Percentiles rank a stretch among this genome's conserved stretches.
These are phyloP conservation scores for Drosophila tripunctata DNA, from an alignment of 2,888 invertebrate genomes.

Conservation along the genomic window DNA sequence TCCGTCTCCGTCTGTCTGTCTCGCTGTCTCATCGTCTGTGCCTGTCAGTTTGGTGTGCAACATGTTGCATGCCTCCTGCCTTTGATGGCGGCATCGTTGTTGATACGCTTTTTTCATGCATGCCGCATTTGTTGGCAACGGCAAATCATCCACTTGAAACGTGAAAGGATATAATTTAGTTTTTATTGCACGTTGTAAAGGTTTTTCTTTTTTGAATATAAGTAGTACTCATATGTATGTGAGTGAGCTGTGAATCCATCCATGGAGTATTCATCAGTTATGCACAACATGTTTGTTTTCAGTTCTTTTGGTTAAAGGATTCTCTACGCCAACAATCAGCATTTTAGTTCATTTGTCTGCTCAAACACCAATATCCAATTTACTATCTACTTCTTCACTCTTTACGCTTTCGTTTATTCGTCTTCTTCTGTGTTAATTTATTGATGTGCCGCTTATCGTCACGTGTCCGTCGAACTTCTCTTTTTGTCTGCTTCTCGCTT, in stretches of 20 bases:
- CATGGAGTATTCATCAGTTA: constrained; percentile 62
- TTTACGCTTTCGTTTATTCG: constrained; percentile 24
- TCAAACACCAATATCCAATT: not conserved
- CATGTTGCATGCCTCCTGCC: constrained; percentile 64
- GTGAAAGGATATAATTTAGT: constrained; percentile 79
- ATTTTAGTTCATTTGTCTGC: constrained; percentile 6
- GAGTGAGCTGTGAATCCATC: not conserved
- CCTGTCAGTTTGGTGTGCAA: constrained; percentile 47
- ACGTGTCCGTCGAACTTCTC: constrained; percentile 27
- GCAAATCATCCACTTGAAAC: constrained; percentile 64
- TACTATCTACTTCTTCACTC: constrained; percentile 8
- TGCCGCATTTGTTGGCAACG: constrained; percentile 20
- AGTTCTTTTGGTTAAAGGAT: constrained; percentile 40
- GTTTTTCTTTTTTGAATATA: constrained; percentile 25
- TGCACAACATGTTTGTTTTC: constrained; percentile 69
- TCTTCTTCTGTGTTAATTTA: constrained; percentile 61
- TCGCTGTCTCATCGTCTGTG: constrained; percentile 1
- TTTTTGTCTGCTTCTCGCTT: constrained; percentile 20
- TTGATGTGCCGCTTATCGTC: constrained; percentile 61
- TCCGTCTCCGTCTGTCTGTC: not conserved
- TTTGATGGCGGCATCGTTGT: constrained; percentile 28
- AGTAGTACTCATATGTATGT: not conserved
- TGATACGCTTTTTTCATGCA: constrained; percentile 41
- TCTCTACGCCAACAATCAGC: constrained; percentile 55
- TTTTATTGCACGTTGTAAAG: constrained; percentile 70